Evolutionary conservation across 2,797 vertebrate genomes (phyloP).

Genomic region (Microhierax caerulescens): DNA sequence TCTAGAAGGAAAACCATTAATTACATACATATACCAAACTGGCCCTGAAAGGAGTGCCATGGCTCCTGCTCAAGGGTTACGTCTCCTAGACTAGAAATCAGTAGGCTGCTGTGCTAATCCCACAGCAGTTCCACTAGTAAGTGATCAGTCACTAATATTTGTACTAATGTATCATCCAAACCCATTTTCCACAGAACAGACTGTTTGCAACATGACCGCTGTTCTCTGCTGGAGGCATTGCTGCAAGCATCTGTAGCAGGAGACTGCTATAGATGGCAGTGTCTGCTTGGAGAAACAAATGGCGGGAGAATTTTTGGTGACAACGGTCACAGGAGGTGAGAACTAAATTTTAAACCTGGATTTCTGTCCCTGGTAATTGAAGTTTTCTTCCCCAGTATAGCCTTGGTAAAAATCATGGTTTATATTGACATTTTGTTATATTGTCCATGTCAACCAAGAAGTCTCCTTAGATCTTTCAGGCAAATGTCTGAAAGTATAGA

Average conservation of each 20-base stretch:
- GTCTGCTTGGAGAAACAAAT: neutral
- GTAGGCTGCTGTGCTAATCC: neutral
- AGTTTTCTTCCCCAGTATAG: neutral
- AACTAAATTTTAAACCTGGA: neutral
- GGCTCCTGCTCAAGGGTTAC: rapidly evolving
- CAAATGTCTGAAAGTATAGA: neutral
- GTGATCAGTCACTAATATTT: neutral
- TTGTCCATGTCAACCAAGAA: neutral
- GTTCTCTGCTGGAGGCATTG: neutral
- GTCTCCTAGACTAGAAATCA: neutral
- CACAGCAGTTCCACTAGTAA: neutral
- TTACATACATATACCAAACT: neutral
- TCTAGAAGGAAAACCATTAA: neutral
- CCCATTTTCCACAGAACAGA: neutral
- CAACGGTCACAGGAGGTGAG: neutral
- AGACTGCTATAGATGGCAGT: slow-evolving; percentile 23
- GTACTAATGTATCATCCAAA: neutral
- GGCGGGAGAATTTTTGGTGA: neutral
- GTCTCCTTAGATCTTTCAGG: neutral
- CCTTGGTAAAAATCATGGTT: neutral
- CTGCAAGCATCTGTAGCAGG: neutral
- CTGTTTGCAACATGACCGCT: rapidly evolving
- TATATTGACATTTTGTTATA: neutral
- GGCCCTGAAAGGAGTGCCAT: neutral
- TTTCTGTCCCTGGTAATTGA: neutral